A percentile compares a stretch with the other conserved stretches of the same genome.
Conservation (phyloP, 1,140 invertebrate species). For the Atopsyche davidsoni region DNA sequence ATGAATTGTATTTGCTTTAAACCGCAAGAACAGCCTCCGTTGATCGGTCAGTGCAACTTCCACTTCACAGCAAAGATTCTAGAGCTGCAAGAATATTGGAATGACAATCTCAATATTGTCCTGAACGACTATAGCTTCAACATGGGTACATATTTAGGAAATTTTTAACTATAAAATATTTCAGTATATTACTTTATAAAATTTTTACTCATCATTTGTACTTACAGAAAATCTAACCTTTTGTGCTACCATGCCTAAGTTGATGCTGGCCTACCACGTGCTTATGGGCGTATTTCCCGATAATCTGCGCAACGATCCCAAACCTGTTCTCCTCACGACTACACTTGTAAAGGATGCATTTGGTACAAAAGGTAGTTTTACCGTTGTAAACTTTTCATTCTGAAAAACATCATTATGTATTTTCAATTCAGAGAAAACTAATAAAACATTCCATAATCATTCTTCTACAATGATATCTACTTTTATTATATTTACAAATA, state of each 20-base stretch:
- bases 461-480: neutral
- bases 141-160: constrained; percentile 23
- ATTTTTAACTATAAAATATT: neutral
- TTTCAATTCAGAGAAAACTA: neutral
- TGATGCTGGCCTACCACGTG: constrained; percentile 18
- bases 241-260: constrained; percentile 20
- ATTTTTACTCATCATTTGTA: constrained; percentile 2
- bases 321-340: constrained; percentile 10
- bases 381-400: neutral
- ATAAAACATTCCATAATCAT: too few species aligned
- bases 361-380: constrained; percentile 15
- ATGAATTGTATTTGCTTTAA: too few species aligned
- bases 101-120: constrained; percentile 2
- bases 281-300: constrained; percentile 2
- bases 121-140: constrained; percentile 20
- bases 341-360: constrained; percentile 21
- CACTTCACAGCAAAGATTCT: constrained; percentile 18
- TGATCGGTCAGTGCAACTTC: constrained; percentile 14
- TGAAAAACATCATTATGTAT: neutral
- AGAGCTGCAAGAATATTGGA: constrained; percentile 23
- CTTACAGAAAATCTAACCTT: constrained; percentile 21
- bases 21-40: too few species aligned
- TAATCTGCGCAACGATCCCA: constrained; percentile 9
- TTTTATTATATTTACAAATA: neutral
- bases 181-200: constrained; percentile 2